Conservation (phyloP, 2,113 vertebrate species). For the Ursus arctos region DNA sequence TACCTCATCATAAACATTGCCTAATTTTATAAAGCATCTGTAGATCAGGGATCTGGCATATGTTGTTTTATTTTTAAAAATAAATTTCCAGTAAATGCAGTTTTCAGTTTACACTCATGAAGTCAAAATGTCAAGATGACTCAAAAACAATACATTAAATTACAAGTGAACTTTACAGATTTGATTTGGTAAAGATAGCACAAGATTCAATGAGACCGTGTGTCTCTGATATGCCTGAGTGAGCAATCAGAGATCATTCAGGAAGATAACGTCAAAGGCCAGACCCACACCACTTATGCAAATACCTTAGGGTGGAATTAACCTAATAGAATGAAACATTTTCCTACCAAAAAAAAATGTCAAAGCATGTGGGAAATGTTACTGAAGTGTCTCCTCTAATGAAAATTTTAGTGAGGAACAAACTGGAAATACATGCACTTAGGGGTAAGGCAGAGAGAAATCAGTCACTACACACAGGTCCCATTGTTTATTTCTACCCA, state of each 20-base stretch:
- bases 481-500: not conserved
- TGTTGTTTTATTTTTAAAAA: slow-evolving; percentile 85
- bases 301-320: slow-evolving; percentile 65
- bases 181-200: slow-evolving; percentile 83
- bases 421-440: not conserved
- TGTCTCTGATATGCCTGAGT: slow-evolving; percentile 69
- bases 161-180: slow-evolving; percentile 87
- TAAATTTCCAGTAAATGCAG: slow-evolving; percentile 86
- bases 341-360: not conserved
- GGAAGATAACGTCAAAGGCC: slow-evolving; percentile 77
- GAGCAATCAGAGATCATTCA: slow-evolving; percentile 71
- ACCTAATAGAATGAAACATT: slow-evolving; percentile 42
- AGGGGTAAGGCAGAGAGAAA: not conserved
- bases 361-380: slow-evolving; percentile 58
- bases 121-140: slow-evolving; percentile 84
- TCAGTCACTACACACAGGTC: not conserved
- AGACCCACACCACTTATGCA: slow-evolving; percentile 53
- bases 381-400: not conserved
- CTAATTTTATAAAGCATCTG: slow-evolving; percentile 87
- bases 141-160: slow-evolving; percentile 86
- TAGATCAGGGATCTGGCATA: slow-evolving; percentile 88
- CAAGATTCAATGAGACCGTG: slow-evolving; percentile 70
- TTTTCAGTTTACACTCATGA: slow-evolving; percentile 85
- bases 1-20: slow-evolving; percentile 82
- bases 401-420: slow-evolving; percentile 22